Percentiles rank a stretch among this genome's conserved stretches.
phyloP scores from a whole-genome alignment of 2,888 invertebrate species.

The Parnassius smintheus region DNA sequence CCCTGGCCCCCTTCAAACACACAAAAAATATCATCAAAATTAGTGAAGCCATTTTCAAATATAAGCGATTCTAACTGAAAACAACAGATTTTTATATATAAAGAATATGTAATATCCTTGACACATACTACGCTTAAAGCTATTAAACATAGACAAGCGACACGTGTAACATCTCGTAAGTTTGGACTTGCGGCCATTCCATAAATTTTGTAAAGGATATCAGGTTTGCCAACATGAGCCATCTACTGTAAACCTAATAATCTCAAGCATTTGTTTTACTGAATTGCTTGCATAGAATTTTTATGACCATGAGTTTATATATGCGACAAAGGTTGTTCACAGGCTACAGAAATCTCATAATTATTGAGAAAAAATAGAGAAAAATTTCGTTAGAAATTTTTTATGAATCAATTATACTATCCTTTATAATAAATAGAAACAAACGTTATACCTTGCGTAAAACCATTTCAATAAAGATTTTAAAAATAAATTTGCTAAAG shows the following conservation, averaged over 20 bases:
- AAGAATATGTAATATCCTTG: background rate
- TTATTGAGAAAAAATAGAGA: no score
- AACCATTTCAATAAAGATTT: background rate
- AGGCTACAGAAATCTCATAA: background rate
- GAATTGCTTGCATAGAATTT: slow-evolving; percentile 13
- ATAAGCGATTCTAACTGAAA: no score
- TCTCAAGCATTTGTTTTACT: slow-evolving; percentile 7
- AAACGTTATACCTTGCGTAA: background rate
- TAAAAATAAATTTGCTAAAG: no score
- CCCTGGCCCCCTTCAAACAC: no score
- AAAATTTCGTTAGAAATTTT: slow-evolving; percentile 3
- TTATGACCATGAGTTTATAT: slow-evolving; percentile 6
- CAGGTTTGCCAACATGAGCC: slow-evolving; percentile 39
- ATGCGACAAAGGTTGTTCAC: slow-evolving; percentile 1
- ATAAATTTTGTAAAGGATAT: slow-evolving; percentile 39
- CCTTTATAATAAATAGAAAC: background rate
- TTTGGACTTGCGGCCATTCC: slow-evolving; percentile 34
- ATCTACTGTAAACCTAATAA: slow-evolving; percentile 40
- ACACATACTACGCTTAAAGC: slow-evolving; percentile 4
- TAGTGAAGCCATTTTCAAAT: no score
- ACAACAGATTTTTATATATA: no score
- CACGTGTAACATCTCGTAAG: slow-evolving; percentile 20
- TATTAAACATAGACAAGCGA: slow-evolving; percentile 14
- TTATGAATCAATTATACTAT: background rate
- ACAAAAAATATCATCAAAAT: no score